Evolutionary conservation across 1,140 invertebrate species (phyloP), one percentile per base, ranked within the genome.

Genomic region (Trichogramma pretiosum): DNA sequence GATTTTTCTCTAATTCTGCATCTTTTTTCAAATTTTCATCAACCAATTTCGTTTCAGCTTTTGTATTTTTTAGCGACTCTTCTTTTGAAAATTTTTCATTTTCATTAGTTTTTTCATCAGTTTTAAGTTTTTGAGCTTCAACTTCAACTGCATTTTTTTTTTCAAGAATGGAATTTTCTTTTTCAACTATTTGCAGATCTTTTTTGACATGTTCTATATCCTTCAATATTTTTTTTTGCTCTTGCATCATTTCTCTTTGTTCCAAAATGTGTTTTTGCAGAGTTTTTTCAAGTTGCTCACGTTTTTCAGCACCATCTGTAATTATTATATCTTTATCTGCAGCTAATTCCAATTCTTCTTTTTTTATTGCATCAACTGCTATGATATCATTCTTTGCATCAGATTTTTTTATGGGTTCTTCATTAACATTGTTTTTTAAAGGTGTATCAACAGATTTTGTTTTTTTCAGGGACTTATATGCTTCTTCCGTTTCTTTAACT

Each of bases 241-340:
- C 75, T 22, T 48, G 37, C 11, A 48, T 24, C 26, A 79, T 74
- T 56, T 77, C 67, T 48, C 76, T 76, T 46, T 77, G 74, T 55
- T 79, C 75, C 54, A 74, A 62, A 18, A 74, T 73, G 36, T 78
- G 73, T 51, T 75, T 73, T 57, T 78, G 76, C 17, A 79, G 67
- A 26, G 74, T 77, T 56, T 77, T 72, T 38, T 71, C 71, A 0
- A 78, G 56, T 54, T 77, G 60, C 52, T 78, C 67, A 14, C 74
- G 64, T 52, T 69, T 71, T 10, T 62, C 57, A 2, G 38, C 43
- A 7, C 52, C 32, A 35, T 61, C 58, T 13, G 56, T 26, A 23
- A 63, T 57, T 23, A 47, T 38, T 3, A 54, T 48, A 5, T 64
- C 62, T 33, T 53, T 53, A 19, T 66, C 64, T 5, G 63, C 65